A percentile compares a stretch with the other conserved stretches of the same genome.
phyloP scores from a whole-genome alignment of 2,113 vertebrate genomes.

The Sander vitreus region DNA sequence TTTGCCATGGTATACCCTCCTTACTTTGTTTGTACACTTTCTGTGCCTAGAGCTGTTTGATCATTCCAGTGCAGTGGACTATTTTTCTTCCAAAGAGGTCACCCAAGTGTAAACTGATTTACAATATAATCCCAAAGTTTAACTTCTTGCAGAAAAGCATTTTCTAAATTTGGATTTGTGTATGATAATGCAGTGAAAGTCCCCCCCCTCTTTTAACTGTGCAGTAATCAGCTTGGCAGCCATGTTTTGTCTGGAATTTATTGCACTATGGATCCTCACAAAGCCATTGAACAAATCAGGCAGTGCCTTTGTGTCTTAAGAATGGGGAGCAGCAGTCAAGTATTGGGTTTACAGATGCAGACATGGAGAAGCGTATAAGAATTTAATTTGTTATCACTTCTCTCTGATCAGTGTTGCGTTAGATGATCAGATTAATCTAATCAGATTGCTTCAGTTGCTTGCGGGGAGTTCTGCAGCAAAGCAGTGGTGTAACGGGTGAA shows the following conservation, averaged over 20 bases:
- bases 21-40: slow-evolving; percentile 63
- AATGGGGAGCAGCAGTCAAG: slow-evolving; percentile 42
- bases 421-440: neutral
- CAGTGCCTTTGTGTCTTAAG: slow-evolving; percentile 54
- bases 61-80: slow-evolving; percentile 71
- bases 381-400: slow-evolving; percentile 21
- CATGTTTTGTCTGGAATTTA: slow-evolving; percentile 52
- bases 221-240: slow-evolving; percentile 45
- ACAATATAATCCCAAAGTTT: slow-evolving; percentile 50
- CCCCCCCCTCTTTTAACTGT: slow-evolving; percentile 6
- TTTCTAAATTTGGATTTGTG: slow-evolving; percentile 55
- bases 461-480: slow-evolving; percentile 20
- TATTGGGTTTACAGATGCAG: slow-evolving; percentile 57
- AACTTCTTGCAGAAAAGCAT: slow-evolving; percentile 34
- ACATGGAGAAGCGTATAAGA: slow-evolving; percentile 1
- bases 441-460: neutral
- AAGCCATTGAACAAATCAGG: slow-evolving; percentile 79
- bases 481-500: neutral
- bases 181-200: slow-evolving; percentile 44
- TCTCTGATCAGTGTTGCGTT: slow-evolving; percentile 44
- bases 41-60: slow-evolving; percentile 64
- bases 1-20: slow-evolving; percentile 57
- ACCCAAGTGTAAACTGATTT: slow-evolving; percentile 57
- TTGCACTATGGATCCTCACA: slow-evolving; percentile 74
- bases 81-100: slow-evolving; percentile 64